A percentile compares a stretch with the other conserved stretches of the same genome.
Evolutionary conservation across 2,113 vertebrate species (phyloP).

Genomic region (Formicarius rufipectus): DNA sequence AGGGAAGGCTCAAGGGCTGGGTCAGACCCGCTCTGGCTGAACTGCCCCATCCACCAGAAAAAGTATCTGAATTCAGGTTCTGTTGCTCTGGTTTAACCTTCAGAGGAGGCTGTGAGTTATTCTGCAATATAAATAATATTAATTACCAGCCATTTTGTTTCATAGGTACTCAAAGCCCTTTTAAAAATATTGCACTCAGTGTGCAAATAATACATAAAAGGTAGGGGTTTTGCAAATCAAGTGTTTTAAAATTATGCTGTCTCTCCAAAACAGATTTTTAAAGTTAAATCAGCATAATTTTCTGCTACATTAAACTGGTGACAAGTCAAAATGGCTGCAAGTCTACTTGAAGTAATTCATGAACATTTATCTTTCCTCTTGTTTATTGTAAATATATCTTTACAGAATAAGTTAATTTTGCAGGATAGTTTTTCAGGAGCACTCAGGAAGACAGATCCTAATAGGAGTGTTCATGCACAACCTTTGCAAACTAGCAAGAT

Average conservation of each 20-base stretch:
- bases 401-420: not conserved
- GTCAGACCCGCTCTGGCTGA: not conserved
- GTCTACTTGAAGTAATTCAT: not conserved
- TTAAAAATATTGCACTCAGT: not conserved
- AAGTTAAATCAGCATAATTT: conserved; percentile 9
- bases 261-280: not conserved
- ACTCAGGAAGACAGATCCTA: not conserved
- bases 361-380: not conserved
- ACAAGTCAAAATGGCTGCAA: conserved; percentile 17
- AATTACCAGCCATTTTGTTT: not conserved
- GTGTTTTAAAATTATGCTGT: not conserved
- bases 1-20: not conserved
- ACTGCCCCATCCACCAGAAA: rapidly evolving
- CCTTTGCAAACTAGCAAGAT: not conserved
- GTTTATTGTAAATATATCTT: not conserved
- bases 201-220: not conserved
- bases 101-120: not conserved
- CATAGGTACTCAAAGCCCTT: not conserved
- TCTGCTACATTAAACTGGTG: not conserved
- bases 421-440: not conserved
- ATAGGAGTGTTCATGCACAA: not conserved
- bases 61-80: not conserved
- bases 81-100: not conserved
- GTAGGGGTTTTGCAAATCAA: not conserved
- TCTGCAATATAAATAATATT: not conserved